Conservation (phyloP, 2,888 invertebrate species). For the Rapana venosa region DNA sequence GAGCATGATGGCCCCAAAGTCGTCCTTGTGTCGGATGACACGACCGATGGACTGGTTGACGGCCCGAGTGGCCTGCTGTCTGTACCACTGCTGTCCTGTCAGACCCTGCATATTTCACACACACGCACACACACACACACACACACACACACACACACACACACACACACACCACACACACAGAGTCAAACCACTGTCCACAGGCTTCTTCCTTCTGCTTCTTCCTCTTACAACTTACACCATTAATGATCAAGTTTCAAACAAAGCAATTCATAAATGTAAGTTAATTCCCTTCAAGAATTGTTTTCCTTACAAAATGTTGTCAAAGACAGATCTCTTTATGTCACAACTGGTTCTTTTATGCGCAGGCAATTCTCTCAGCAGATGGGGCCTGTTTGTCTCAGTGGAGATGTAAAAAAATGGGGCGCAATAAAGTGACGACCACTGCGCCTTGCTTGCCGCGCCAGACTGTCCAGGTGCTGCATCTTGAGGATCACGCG, state of each 20-base stretch:
- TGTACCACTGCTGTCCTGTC: slow-evolving; percentile 76
- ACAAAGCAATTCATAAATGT: no score
- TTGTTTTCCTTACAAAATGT: no score
- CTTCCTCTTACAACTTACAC: no score
- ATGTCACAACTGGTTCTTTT: no score
- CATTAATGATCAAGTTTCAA: no score
- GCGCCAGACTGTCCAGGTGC: slow-evolving; percentile 46
- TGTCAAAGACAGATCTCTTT: no score
- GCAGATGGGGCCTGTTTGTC: no score
- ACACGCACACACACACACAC: no score
- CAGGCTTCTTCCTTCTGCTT: no score
- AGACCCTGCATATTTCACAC: slow-evolving; percentile 74
- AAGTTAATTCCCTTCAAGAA: no score
- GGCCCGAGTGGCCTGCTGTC: slow-evolving; percentile 92
- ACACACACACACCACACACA: background rate
- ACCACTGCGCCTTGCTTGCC: background rate
- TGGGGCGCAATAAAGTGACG: slow-evolving; percentile 80
- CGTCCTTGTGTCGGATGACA: slow-evolving; percentile 95
- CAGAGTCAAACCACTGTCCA: no score
- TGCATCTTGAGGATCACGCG: slow-evolving; percentile 92
- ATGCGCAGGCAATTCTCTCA: no score
- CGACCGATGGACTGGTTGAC: slow-evolving; percentile 99
- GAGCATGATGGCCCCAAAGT: slow-evolving; percentile 96
- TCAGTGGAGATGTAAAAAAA: background rate
- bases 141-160: background rate